Conservation (phyloP, 92 coral and sea anemone species). For the Bergia sp. region DNA sequence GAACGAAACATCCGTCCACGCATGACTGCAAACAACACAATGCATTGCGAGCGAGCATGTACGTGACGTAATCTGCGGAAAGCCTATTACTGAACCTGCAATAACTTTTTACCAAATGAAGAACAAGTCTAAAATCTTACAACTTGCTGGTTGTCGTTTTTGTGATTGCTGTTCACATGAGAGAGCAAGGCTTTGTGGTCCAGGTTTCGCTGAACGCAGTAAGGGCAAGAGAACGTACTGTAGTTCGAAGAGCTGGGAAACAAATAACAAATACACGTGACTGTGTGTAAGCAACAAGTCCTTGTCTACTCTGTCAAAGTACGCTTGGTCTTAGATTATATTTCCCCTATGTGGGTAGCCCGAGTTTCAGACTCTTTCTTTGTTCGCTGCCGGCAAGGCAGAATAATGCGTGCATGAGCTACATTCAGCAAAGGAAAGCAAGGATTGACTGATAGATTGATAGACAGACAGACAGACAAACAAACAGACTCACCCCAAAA, state of each 20-base stretch:
- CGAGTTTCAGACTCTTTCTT: too few species aligned
- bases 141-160: slow-evolving; percentile 65
- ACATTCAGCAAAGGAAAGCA: too few species aligned
- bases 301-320: background rate
- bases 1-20: too few species aligned
- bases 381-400: too few species aligned
- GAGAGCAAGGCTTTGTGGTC: slow-evolving; percentile 67
- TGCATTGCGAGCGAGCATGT: too few species aligned
- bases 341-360: too few species aligned
- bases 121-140: slow-evolving; percentile 51
- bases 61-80: too few species aligned
- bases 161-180: slow-evolving; percentile 78
- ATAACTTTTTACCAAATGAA: background rate
- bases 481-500: too few species aligned
- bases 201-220: slow-evolving; percentile 64
- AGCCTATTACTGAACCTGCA: background rate
- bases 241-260: slow-evolving; percentile 53
- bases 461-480: too few species aligned
- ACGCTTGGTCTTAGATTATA: background rate
- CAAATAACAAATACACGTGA: background rate
- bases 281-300: background rate
- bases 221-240: slow-evolving; percentile 90
- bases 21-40: too few species aligned
- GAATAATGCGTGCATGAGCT: too few species aligned
- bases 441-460: too few species aligned